Percentiles rank a stretch among this genome's conserved stretches.
Conservation (phyloP, 2,113 vertebrate genomes). For the Otis tarda region DNA sequence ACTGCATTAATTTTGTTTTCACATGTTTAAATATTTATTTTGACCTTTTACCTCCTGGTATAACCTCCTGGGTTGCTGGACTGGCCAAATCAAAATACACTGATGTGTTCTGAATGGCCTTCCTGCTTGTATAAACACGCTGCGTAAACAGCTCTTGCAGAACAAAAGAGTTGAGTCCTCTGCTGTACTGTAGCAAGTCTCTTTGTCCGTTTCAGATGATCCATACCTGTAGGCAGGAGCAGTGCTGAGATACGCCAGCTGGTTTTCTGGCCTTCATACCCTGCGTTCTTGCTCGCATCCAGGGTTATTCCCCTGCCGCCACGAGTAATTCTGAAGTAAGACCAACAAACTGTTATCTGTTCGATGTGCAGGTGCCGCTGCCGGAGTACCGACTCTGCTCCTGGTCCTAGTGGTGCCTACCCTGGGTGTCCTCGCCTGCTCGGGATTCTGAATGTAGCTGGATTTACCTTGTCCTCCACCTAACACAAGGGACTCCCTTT, state of each 20-base stretch:
- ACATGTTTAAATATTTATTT: constrained; percentile 63
- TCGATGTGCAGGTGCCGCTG: constrained; percentile 64
- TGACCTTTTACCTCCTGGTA: constrained; percentile 47
- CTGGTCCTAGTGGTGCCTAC: constrained; percentile 78
- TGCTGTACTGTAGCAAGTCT: fast-evolving
- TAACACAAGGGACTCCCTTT: constrained; percentile 78
- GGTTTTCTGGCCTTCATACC: not conserved
- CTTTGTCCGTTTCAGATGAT: not conserved
- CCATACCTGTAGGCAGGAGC: not conserved
- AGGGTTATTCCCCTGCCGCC: not conserved
- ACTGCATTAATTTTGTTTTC: constrained; percentile 49
- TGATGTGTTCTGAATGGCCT: constrained; percentile 1
- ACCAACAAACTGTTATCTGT: not conserved
- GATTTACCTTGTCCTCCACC: constrained; percentile 73
- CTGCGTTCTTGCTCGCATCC: not conserved
- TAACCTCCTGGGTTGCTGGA: constrained; percentile 21
- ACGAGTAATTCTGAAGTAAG: not conserved
- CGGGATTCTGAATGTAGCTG: constrained; percentile 91
- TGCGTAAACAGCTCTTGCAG: constrained; percentile 11
- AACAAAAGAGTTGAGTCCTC: not conserved
- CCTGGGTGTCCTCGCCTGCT: constrained; percentile 79
- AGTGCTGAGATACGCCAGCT: not conserved
- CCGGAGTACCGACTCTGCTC: constrained; percentile 65
- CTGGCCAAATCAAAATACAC: not conserved
- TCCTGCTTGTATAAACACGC: constrained; percentile 31